Percentiles rank a stretch among this genome's conserved stretches.
Conservation (phyloP, 2,888 invertebrate genomes). For the Melinaea menophilus region DNA sequence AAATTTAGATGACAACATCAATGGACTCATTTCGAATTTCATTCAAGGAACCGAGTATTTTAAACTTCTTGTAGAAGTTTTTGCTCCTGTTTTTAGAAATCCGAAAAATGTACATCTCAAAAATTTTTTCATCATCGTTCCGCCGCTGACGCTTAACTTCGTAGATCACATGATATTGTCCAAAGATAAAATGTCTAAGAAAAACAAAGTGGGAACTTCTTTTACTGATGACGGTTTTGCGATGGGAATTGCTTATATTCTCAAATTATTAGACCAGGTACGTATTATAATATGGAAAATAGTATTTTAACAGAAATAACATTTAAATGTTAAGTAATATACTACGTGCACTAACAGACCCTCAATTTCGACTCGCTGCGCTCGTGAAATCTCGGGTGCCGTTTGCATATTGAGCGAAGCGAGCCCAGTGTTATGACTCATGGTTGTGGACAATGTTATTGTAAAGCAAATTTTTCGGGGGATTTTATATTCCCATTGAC, state of each 20-base stretch:
- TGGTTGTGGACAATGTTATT: too few relatives aligned
- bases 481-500: too few relatives aligned
- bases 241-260: constrained; percentile 95
- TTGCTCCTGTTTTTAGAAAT: constrained; percentile 91
- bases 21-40: constrained; percentile 88
- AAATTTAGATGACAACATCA: constrained; percentile 87
- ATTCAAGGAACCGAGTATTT: constrained; percentile 94
- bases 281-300: constrained; percentile 28
- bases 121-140: constrained; percentile 95
- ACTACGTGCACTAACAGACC: too few relatives aligned
- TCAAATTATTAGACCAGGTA: constrained; percentile 91
- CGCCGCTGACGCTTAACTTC: constrained; percentile 95
- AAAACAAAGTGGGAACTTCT: constrained; percentile 90
- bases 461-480: too few relatives aligned
- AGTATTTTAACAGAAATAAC: too few relatives aligned
- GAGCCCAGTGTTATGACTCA: too few relatives aligned
- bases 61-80: constrained; percentile 93
- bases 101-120: constrained; percentile 91
- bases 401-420: too few relatives aligned
- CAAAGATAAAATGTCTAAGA: constrained; percentile 95
- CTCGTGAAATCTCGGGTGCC: too few relatives aligned
- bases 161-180: constrained; percentile 94
- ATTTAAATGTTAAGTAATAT: too few relatives aligned
- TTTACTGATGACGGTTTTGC: constrained; percentile 99
- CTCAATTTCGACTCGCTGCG: too few relatives aligned